Percentiles rank a stretch among this genome's conserved stretches.
Conservation (phyloP, 53 echinoderm and acorn worm genomes). For the Apostichopus leukothele region DNA sequence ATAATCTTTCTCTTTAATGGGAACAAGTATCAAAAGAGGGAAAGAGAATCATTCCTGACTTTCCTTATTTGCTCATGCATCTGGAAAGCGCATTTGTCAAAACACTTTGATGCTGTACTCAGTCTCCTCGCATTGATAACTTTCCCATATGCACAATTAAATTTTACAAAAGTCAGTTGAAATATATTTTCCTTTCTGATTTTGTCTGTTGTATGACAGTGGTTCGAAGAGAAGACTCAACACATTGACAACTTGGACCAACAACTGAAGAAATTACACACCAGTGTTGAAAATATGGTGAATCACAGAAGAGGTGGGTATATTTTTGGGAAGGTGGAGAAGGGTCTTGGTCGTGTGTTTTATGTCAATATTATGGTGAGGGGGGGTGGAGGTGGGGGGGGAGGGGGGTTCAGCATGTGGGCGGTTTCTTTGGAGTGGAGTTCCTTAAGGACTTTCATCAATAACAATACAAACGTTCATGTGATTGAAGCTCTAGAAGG, state of each 20-base stretch:
- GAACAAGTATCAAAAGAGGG: background rate
- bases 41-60: background rate
- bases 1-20: background rate
- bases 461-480: too few species aligned
- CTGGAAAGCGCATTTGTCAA: background rate
- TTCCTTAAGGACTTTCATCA: too few species aligned
- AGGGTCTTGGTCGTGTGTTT: background rate
- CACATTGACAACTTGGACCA: slow-evolving; percentile 87
- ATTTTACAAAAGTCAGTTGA: background rate
- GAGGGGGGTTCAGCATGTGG: too few species aligned
- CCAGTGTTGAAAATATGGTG: slow-evolving; percentile 97
- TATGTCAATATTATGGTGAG: too few species aligned
- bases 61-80: background rate
- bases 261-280: slow-evolving; percentile 93
- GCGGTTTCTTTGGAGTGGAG: too few species aligned
- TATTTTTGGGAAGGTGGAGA: background rate
- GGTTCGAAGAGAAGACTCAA: slow-evolving; percentile 99
- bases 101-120: background rate
- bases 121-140: background rate
- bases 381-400: too few species aligned
- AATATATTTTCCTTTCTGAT: background rate
- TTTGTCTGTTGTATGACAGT: slow-evolving; percentile 48
- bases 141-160: background rate
- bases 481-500: too few species aligned
- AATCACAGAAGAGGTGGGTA: slow-evolving; percentile 82